Percentiles rank a stretch among this genome's conserved stretches.
These are phyloP conservation scores for Keiferia lycopersicella DNA, from an alignment of 2,888 invertebrate species.

Conservation along the genomic window DNA sequence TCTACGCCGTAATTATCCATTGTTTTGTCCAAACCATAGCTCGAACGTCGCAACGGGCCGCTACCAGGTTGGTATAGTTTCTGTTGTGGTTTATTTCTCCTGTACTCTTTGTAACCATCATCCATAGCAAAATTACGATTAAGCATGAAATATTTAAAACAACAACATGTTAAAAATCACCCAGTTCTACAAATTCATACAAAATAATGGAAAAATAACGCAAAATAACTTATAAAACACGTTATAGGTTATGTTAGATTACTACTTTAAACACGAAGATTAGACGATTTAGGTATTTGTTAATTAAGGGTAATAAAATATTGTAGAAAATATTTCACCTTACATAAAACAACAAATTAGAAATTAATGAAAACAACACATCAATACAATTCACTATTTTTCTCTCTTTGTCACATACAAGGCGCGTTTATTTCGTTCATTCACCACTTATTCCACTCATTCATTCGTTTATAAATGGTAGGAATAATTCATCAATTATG, in stretches of 20 bases:
- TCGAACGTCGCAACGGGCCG: slow-evolving; percentile 86
- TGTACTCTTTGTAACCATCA: slow-evolving; percentile 80
- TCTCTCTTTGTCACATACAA: slow-evolving; percentile 18
- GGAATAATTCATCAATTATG: slow-evolving; percentile 30
- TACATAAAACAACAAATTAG: slow-evolving; percentile 29
- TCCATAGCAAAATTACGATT: slow-evolving; percentile 72
- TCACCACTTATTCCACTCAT: neutral
- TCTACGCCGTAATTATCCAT: slow-evolving; percentile 72
- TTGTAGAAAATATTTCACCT: slow-evolving; percentile 35
- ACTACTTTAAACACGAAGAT: slow-evolving; percentile 43
- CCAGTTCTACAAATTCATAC: slow-evolving; percentile 25
- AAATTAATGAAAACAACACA: slow-evolving; percentile 33
- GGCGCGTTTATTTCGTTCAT: slow-evolving; percentile 19
- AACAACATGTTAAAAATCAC: slow-evolving; percentile 47
- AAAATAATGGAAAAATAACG: slow-evolving; percentile 33
- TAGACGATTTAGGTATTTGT: slow-evolving; percentile 19
- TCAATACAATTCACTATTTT: slow-evolving; percentile 31
- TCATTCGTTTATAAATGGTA: slow-evolving; percentile 13
- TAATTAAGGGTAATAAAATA: slow-evolving; percentile 17
- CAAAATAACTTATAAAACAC: slow-evolving; percentile 44
- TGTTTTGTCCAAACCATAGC: slow-evolving; percentile 80
- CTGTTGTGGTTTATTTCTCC: slow-evolving; percentile 85
- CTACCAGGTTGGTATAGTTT: slow-evolving; percentile 89
- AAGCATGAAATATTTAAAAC: slow-evolving; percentile 48
- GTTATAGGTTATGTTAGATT: slow-evolving; percentile 61